These are phyloP conservation scores for Mystacornis crossleyi DNA, from an alignment of 2,113 vertebrate species.

Conservation along the genomic window DNA sequence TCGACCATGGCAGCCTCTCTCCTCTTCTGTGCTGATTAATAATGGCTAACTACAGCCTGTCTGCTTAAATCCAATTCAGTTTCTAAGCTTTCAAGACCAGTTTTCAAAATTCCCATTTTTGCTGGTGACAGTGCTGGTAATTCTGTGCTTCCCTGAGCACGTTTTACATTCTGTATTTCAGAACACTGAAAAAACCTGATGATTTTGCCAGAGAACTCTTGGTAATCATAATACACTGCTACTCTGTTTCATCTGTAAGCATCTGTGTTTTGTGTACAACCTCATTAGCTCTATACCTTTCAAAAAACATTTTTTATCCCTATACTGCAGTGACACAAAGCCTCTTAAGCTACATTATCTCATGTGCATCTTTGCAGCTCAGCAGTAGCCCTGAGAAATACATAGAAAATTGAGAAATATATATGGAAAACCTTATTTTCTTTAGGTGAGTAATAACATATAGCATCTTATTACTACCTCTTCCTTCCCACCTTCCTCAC, in stretches of 20 bases:
- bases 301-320: constrained; percentile 15
- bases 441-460: neutral
- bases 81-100: neutral
- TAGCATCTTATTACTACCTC: neutral
- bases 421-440: neutral
- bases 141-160: neutral
- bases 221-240: neutral
- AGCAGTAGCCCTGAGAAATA: neutral
- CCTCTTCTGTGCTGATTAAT: neutral
- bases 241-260: neutral
- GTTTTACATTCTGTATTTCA: neutral
- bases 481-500: neutral
- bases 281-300: neutral
- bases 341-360: neutral
- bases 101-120: neutral
- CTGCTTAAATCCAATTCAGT: neutral
- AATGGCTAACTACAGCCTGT: neutral
- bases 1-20: neutral
- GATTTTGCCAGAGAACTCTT: neutral
- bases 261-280: neutral
- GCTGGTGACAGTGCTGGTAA: neutral
- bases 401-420: neutral
- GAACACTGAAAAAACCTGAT: neutral
- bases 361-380: neutral
- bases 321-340: neutral